These are phyloP conservation scores for Congeria kusceri DNA, from an alignment of 2,888 invertebrate genomes.

Conservation along the genomic window DNA sequence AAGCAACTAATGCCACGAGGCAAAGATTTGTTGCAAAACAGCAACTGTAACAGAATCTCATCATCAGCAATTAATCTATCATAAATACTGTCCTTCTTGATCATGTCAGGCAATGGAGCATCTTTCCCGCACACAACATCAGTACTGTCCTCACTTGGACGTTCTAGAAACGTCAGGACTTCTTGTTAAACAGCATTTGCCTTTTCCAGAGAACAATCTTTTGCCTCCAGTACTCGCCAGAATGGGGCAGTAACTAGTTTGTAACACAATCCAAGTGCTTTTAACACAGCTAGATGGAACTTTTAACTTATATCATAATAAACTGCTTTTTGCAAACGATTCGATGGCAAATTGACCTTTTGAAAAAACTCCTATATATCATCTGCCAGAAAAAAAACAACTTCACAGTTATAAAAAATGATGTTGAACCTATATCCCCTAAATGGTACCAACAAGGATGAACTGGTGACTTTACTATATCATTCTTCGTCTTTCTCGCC, in stretches of 20 bases:
- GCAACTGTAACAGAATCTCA: slow-evolving; percentile 11
- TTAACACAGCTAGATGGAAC: slow-evolving; percentile 19
- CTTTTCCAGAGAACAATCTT: slow-evolving; percentile 39
- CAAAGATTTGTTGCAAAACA: slow-evolving; percentile 38
- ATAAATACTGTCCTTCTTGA: slow-evolving; percentile 35
- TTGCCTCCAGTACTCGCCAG: slow-evolving; percentile 46
- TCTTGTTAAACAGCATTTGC: slow-evolving; percentile 39
- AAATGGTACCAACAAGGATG: background rate
- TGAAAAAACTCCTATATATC: slow-evolving; percentile 30
- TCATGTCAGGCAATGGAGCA: slow-evolving; percentile 25
- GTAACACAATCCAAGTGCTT: slow-evolving; percentile 42
- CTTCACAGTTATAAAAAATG: slow-evolving; percentile 12
- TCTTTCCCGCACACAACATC: slow-evolving; percentile 22
- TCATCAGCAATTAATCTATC: slow-evolving; percentile 27
- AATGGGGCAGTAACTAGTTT: slow-evolving; percentile 53
- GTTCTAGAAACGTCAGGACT: slow-evolving; percentile 21
- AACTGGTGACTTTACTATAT: background rate
- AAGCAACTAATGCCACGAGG: slow-evolving; percentile 22
- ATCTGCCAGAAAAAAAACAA: slow-evolving; percentile 10
- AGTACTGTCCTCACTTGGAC: slow-evolving; percentile 13
- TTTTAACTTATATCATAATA: slow-evolving; percentile 26
- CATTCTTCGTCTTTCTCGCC: background rate
- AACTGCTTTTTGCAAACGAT: slow-evolving; percentile 44
- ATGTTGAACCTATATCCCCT: slow-evolving; percentile 21
- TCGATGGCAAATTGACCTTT: slow-evolving; percentile 28